Evolutionary conservation across 37 sponge, comb jelly and placozoan species (phyloP), one percentile per base, ranked within the genome.

Genomic region (Dysidea cf. avara): DNA sequence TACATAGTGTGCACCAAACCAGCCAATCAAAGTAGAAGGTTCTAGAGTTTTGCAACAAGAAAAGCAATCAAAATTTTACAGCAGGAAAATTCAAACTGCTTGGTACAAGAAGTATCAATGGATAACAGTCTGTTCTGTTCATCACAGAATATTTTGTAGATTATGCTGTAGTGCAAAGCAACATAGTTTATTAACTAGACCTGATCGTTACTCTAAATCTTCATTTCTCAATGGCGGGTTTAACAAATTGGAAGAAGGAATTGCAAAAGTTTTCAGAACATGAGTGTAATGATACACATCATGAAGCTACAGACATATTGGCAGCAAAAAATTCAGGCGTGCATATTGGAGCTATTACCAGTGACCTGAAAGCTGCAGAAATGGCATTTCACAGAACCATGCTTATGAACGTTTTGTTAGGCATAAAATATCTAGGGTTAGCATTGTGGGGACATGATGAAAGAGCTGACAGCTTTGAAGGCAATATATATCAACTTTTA

Each of bases 41-140:
- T 56, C 57, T 32, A 55, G 69, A 34, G 6, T 13, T 40, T 22
- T 46, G 5, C 68, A 60, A 33, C 37, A 39, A 43, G n/a, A 26
- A 7, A 52, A 66, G 16, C 54, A 22, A 26, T 37, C 38, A 57
- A 81, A 71, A 43, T 50, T 64, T 0, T 70, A 80, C 81, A 61
- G 64, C 2, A 80, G 81, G 29, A 21, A 20, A 11, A 80, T 80
- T 35, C 81, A 80, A 53, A 11, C 67, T 2, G 70, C 64, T 55
- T 80, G 81, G 81, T 80, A 60, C 49, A 70, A 4, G 48, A 47
- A 50, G 21, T 53, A 80, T 30, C 81, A 71, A 0, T 80, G 81
- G 81, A 80, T 80, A 5, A 53, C 68, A 34, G 71, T 80, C 6
- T 70, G 76, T 39, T 64, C 76, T 1, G 50, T 65, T 24, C 5